phyloP scores from a whole-genome alignment of 2,797 vertebrate species.

The Brotula barbata region DNA sequence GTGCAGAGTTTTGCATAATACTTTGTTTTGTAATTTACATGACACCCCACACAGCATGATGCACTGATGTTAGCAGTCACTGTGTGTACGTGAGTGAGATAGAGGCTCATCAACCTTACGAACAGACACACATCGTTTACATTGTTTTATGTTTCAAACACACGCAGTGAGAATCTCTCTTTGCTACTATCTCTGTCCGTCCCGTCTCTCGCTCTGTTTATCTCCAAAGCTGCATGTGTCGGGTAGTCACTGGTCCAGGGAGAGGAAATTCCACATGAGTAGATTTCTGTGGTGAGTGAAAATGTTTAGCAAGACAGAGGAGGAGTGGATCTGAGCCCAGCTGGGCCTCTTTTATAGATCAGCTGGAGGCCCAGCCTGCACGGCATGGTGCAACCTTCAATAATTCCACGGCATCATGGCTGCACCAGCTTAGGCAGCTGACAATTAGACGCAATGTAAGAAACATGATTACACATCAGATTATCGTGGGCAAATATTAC shows the following conservation, averaged over 20 bases:
- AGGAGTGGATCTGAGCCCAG: conserved; percentile 55
- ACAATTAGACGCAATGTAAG: neutral
- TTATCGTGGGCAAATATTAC: no score
- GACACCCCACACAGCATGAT: no score
- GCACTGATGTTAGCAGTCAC: no score
- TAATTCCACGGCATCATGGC: neutral
- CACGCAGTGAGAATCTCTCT: neutral
- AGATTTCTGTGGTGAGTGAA: conserved; percentile 73
- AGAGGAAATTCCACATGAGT: conserved; percentile 77
- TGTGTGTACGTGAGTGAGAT: neutral
- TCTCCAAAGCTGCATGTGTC: conserved; percentile 42
- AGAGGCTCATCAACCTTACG: conserved; percentile 36
- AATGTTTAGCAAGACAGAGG: conserved; percentile 63
- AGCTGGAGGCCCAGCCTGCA: conserved; percentile 20
- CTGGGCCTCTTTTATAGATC: conserved; percentile 37
- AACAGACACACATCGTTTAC: conserved; percentile 52
- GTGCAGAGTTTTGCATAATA: no score
- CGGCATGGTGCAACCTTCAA: conserved; percentile 10
- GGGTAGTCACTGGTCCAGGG: conserved; percentile 54
- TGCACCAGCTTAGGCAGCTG: neutral
- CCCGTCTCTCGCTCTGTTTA: conserved; percentile 21
- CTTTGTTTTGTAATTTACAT: no score
- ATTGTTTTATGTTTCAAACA: no score
- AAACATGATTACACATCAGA: neutral
- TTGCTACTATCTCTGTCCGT: neutral